Evolutionary conservation across 2,888 invertebrate genomes (phyloP).

Genomic region (Euclidia mi): DNA sequence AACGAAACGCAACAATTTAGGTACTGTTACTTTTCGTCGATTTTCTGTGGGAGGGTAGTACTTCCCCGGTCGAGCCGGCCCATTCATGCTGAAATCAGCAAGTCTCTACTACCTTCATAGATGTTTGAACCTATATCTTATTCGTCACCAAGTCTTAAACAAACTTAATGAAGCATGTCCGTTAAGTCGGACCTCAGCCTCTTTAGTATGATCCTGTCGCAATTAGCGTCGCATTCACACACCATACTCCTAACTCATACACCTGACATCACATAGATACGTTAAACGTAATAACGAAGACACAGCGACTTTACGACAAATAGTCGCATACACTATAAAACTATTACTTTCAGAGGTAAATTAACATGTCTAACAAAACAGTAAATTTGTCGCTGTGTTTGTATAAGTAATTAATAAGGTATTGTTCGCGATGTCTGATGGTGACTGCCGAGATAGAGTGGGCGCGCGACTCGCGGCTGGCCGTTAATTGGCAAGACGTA

Average conservation of each 20-base stretch:
- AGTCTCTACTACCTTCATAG: too few species aligned
- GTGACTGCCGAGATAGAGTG: slow-evolving; percentile 37
- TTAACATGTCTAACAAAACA: slow-evolving; percentile 47
- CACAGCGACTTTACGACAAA: background rate
- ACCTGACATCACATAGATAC: slow-evolving; percentile 21
- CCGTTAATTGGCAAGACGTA: slow-evolving; percentile 54
- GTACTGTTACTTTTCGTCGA: too few species aligned
- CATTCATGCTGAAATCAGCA: too few species aligned
- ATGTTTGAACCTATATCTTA: too few species aligned
- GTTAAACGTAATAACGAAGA: slow-evolving; percentile 41
- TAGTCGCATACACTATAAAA: background rate
- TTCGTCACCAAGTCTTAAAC: too few species aligned
- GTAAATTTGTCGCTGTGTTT: slow-evolving; percentile 29
- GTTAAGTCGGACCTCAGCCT: slow-evolving; percentile 1
- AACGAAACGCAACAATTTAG: too few species aligned
- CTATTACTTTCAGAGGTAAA: slow-evolving; percentile 46
- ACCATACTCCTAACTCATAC: background rate
- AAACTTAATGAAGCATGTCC: too few species aligned
- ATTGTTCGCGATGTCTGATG: slow-evolving; percentile 37
- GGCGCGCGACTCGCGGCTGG: slow-evolving; percentile 44
- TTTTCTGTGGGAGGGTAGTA: too few species aligned
- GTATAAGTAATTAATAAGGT: slow-evolving; percentile 47
- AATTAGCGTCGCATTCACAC: slow-evolving; percentile 13
- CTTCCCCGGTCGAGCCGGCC: too few species aligned
- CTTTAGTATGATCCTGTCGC: slow-evolving; percentile 7